A percentile compares a stretch with the other conserved stretches of the same genome.
Conservation (phyloP, 2,113 vertebrate genomes). For the Phrynocephalus versicolor region DNA sequence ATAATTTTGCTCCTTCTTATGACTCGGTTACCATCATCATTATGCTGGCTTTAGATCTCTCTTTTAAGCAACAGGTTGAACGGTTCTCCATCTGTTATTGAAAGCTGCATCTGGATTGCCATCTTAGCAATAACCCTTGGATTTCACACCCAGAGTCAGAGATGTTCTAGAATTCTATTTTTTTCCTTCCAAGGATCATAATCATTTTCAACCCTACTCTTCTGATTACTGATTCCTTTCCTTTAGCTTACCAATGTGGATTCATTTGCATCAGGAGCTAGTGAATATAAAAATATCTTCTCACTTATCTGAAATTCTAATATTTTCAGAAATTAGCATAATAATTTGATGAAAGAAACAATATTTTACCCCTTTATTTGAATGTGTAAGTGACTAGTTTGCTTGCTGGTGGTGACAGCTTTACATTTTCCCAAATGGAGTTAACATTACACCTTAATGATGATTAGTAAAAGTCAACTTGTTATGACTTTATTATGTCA, state of each 20-base stretch:
- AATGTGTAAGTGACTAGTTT: neutral
- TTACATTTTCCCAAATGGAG: neutral
- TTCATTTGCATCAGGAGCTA: neutral
- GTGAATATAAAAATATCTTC: neutral
- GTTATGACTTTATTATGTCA: neutral
- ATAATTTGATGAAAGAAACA: slow-evolving; percentile 3
- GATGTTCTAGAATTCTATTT: neutral
- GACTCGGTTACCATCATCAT: neutral
- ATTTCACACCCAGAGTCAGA: neutral
- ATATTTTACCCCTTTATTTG: slow-evolving; percentile 12
- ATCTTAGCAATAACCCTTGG: neutral
- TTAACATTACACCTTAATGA: neutral
- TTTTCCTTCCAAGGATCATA: neutral
- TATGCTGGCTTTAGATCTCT: neutral
- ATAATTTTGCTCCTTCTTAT: neutral
- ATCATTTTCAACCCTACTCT: neutral
- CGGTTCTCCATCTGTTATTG: neutral
- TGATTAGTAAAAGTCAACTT: neutral
- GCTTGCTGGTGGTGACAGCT: neutral
- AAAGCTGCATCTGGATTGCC: neutral
- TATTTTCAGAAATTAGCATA: slow-evolving; percentile 22
- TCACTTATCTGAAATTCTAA: neutral
- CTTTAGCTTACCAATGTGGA: neutral
- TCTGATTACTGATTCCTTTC: neutral
- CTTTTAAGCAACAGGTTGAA: neutral